Evolutionary conservation across 2,888 invertebrate genomes (phyloP).

Genomic region (Girardia tigrina): DNA sequence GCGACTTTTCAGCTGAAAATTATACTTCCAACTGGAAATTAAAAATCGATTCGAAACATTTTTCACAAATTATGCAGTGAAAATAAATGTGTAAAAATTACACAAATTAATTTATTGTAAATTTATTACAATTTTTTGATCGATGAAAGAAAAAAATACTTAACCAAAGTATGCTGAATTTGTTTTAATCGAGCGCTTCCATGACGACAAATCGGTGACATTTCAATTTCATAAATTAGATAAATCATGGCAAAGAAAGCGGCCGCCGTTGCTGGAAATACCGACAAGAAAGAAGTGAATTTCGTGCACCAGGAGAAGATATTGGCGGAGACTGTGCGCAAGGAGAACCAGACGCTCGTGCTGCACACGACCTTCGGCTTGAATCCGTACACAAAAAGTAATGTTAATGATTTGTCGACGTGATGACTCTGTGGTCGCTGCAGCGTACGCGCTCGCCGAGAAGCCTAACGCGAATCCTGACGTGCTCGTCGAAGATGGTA

Average conservation of each 20-base stretch:
- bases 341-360: not conserved
- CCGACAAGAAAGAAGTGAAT: not conserved
- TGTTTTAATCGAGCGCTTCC: not conserved
- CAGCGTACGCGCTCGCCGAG: not conserved
- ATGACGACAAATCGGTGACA: not conserved
- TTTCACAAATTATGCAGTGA: too few relatives aligned
- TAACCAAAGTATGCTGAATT: not conserved
- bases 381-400: not conserved
- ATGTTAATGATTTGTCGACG: too few relatives aligned
- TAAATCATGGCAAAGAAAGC: not conserved
- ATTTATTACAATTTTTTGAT: too few relatives aligned
- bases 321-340: not conserved
- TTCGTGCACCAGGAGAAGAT: not conserved
- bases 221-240: not conserved
- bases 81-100: too few relatives aligned
- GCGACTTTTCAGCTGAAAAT: too few relatives aligned
- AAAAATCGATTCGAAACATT: too few relatives aligned
- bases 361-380: conserved; percentile 4
- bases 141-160: too few relatives aligned
- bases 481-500: not conserved
- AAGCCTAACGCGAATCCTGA: not conserved
- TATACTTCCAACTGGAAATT: too few relatives aligned
- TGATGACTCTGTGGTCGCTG: too few relatives aligned
- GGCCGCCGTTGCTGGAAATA: not conserved
- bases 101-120: not conserved